These are phyloP conservation scores for Platygyra sinensis DNA, from an alignment of 64 coral and sea anemone genomes.

Conservation along the genomic window DNA sequence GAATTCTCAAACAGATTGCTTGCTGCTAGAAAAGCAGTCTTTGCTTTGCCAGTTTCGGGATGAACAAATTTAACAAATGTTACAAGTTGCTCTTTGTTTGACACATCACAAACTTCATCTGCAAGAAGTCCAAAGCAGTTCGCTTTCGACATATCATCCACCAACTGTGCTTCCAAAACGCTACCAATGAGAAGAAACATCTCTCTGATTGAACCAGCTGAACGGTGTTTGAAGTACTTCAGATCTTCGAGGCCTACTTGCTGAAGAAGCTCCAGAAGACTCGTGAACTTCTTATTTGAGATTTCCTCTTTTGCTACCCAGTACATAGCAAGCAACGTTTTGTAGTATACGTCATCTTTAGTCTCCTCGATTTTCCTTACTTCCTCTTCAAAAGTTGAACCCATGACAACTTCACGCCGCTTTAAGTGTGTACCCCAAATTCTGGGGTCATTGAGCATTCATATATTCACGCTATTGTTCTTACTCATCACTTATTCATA, in stretches of 20 bases:
- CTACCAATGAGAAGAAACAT: slow-evolving; percentile 65
- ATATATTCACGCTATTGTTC: too few species aligned
- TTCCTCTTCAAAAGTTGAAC: slow-evolving; percentile 47
- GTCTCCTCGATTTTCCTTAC: slow-evolving; percentile 21
- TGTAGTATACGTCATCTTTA: slow-evolving; percentile 59
- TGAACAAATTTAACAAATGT: too few species aligned
- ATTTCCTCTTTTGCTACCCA: slow-evolving; percentile 64
- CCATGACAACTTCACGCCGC: too few species aligned
- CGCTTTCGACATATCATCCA: not conserved
- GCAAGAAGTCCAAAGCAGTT: slow-evolving; percentile 12
- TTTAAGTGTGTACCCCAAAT: too few species aligned
- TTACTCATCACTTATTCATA: too few species aligned
- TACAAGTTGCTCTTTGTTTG: too few species aligned
- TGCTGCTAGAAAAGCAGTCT: too few species aligned
- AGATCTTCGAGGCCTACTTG: slow-evolving; percentile 40
- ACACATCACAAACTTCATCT: not conserved
- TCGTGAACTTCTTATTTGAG: slow-evolving; percentile 58
- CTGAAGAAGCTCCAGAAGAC: slow-evolving; percentile 39
- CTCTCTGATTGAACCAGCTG: slow-evolving; percentile 52
- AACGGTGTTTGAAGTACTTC: slow-evolving; percentile 61
- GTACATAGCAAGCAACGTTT: slow-evolving; percentile 61
- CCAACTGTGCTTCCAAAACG: not conserved
- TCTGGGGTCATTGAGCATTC: too few species aligned
- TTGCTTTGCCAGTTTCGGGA: too few species aligned
- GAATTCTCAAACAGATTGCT: too few species aligned